Percentiles rank a stretch among this genome's conserved stretches.
These are phyloP conservation scores for Caenorhabditis drosophilae DNA, from an alignment of 2,888 invertebrate species.

Conservation along the genomic window DNA sequence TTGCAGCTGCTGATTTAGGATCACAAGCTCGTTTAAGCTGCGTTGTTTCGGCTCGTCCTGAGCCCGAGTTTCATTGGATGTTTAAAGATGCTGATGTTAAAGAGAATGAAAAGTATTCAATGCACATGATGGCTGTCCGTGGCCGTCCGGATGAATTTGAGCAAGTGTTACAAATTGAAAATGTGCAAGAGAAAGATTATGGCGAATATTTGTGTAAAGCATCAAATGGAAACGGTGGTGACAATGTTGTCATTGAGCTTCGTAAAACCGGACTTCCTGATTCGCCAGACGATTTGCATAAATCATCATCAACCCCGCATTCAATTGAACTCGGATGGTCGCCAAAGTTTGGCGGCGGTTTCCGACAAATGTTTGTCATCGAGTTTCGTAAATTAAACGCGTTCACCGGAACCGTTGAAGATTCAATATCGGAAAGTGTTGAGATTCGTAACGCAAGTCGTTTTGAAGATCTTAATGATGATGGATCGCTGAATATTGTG, in stretches of 20 bases:
- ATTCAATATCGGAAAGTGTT: slow-evolving; percentile 24
- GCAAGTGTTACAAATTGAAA: slow-evolving; percentile 36
- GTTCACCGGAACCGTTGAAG: slow-evolving; percentile 40
- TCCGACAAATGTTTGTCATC: slow-evolving; percentile 54
- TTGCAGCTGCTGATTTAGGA: slow-evolving; percentile 62
- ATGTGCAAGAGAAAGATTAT: slow-evolving; percentile 74
- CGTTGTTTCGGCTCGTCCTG: slow-evolving; percentile 62
- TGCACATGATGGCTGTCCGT: slow-evolving; percentile 26
- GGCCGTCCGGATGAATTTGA: slow-evolving; percentile 58
- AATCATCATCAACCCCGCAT: slow-evolving; percentile 41
- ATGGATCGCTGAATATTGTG: slow-evolving; percentile 24
- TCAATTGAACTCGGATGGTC: slow-evolving; percentile 62
- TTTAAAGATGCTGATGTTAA: slow-evolving; percentile 41
- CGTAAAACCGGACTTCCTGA: slow-evolving; percentile 53
- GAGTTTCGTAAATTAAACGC: slow-evolving; percentile 48
- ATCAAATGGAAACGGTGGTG: slow-evolving; percentile 79
- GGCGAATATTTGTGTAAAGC: slow-evolving; percentile 85
- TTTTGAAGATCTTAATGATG: slow-evolving; percentile 17
- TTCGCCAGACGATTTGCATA: slow-evolving; percentile 44
- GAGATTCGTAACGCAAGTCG: slow-evolving; percentile 30
- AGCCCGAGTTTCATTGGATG: slow-evolving; percentile 64
- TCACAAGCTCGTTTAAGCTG: slow-evolving; percentile 42
- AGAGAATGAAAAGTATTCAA: slow-evolving; percentile 40
- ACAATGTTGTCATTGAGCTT: slow-evolving; percentile 54
- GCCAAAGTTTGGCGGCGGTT: slow-evolving; percentile 67